phyloP scores from a whole-genome alignment of 2,113 vertebrate genomes.

The Cettia cetti region DNA sequence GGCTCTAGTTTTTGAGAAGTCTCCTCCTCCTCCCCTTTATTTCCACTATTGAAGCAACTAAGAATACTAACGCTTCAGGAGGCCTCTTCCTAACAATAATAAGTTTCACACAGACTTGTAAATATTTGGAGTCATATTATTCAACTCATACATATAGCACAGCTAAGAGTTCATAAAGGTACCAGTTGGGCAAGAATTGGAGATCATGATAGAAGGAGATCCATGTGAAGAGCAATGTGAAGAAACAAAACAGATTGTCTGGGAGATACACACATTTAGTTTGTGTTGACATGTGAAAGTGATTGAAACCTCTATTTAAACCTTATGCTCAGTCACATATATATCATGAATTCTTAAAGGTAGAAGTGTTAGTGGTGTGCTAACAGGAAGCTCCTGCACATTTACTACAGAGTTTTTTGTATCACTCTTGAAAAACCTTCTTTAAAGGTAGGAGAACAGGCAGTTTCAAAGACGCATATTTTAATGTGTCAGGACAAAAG shows the following conservation, averaged over 20 bases:
- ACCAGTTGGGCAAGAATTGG: not conserved
- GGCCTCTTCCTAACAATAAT: not conserved
- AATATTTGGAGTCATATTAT: not conserved
- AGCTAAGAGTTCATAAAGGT: not conserved
- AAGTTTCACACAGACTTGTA: not conserved
- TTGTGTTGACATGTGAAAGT: not conserved
- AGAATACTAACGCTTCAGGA: slow-evolving; percentile 33
- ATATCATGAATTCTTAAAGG: not conserved
- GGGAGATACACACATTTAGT: not conserved
- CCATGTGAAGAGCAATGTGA: not conserved
- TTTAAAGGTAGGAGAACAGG: not conserved
- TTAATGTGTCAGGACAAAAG: not conserved
- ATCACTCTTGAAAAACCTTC: not conserved
- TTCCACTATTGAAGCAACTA: slow-evolving; percentile 18
- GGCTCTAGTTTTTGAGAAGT: not conserved
- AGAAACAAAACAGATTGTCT: not conserved
- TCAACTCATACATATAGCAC: not conserved
- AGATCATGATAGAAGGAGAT: not conserved
- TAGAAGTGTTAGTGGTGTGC: not conserved
- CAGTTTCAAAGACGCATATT: not conserved
- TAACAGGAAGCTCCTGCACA: not conserved
- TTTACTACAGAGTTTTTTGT: not conserved
- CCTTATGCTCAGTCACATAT: not conserved
- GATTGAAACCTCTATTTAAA: not conserved
- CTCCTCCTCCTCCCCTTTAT: not conserved